Evolutionary conservation across 2,888 invertebrate genomes (phyloP).

Genomic region (Drosophila testacea): DNA sequence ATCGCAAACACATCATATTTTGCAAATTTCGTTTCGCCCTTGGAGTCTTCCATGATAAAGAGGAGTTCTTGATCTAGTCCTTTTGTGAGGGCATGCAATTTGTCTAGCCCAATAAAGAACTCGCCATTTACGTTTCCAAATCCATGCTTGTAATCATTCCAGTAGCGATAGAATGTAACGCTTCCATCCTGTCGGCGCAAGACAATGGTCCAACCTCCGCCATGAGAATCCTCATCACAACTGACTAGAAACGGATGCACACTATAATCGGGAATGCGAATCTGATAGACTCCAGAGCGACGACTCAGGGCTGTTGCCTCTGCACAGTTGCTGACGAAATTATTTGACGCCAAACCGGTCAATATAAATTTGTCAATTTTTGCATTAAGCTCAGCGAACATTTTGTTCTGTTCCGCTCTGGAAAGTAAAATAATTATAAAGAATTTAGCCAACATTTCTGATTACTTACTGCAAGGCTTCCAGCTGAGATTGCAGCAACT

Average conservation of each 20-base stretch:
- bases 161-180: conserved; percentile 88
- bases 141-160: conserved; percentile 87
- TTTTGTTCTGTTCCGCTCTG: conserved; percentile 9
- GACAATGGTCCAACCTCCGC: conserved; percentile 90
- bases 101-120: conserved; percentile 90
- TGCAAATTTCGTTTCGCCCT: conserved; percentile 87
- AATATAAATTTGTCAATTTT: conserved; percentile 13
- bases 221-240: conserved; percentile 85
- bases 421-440: background rate
- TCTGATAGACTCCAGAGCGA: conserved; percentile 87
- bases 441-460: background rate
- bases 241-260: conserved; percentile 87
- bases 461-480: conserved; percentile 30
- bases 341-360: background rate
- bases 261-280: conserved; percentile 86
- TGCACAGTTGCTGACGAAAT: conserved; percentile 58
- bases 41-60: conserved; percentile 88
- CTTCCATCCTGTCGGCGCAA: conserved; percentile 89
- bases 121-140: conserved; percentile 90
- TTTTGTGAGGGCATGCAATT: conserved; percentile 86
- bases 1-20: conserved; percentile 88
- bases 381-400: conserved; percentile 4
- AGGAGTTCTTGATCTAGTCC: conserved; percentile 86
- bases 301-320: conserved; percentile 51
- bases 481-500: conserved; percentile 1